Evolutionary conservation across 2,113 vertebrate species (phyloP).

Genomic region (Sylvicapra grimmia): DNA sequence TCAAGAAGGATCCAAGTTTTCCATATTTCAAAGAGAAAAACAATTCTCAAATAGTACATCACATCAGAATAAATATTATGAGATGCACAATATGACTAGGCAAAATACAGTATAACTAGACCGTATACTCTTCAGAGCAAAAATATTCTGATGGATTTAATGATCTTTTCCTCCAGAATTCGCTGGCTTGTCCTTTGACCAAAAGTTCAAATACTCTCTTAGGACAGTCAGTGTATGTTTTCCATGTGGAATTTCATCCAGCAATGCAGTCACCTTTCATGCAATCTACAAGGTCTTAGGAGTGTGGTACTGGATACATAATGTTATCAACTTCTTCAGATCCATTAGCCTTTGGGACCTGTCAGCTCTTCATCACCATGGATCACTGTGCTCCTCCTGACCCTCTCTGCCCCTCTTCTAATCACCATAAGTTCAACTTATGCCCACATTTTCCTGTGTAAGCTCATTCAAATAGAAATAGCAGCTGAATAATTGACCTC

Average conservation of each 20-base stretch:
- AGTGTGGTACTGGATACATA: neutral
- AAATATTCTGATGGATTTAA: neutral
- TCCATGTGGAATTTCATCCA: neutral
- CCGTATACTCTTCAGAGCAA: neutral
- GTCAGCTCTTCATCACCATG: neutral
- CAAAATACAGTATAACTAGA: slow-evolving; percentile 1
- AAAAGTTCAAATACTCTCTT: neutral
- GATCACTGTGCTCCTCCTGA: slow-evolving; percentile 19
- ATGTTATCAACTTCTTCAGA: neutral
- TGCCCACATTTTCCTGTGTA: slow-evolving; percentile 40
- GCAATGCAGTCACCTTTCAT: slow-evolving; percentile 8
- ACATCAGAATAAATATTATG: slow-evolving; percentile 47
- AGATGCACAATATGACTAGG: slow-evolving; percentile 21
- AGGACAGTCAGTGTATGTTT: neutral
- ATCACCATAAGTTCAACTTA: slow-evolving; percentile 60
- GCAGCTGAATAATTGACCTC: slow-evolving; percentile 53
- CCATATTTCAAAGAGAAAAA: slow-evolving; percentile 41
- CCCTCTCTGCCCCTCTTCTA: slow-evolving; percentile 6
- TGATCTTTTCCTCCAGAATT: neutral
- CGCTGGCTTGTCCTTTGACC: neutral
- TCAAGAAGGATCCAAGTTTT: slow-evolving; percentile 49
- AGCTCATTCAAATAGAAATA: slow-evolving; percentile 61
- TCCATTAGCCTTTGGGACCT: slow-evolving; percentile 41
- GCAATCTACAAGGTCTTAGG: neutral
- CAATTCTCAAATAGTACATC: neutral